Evolutionary conservation across 2,888 invertebrate genomes (phyloP).

Genomic region (Hypsopygia costalis): DNA sequence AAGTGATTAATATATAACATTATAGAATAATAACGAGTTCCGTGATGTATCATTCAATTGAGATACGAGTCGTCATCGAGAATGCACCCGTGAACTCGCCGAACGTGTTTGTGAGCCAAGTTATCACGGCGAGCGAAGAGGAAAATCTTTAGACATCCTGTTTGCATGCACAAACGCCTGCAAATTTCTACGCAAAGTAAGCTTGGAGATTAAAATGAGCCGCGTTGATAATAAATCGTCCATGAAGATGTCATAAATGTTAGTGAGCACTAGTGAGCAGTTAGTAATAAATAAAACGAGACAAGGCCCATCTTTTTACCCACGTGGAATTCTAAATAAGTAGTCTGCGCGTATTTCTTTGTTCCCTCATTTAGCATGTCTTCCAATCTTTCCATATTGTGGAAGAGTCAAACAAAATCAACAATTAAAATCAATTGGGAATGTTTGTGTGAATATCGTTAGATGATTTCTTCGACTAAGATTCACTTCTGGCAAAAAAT

Average conservation of each 20-base stretch:
- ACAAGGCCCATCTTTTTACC: constrained; percentile 13
- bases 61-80: constrained; percentile 3
- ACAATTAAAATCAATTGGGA: too few relatives aligned
- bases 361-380: background rate
- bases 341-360: constrained; percentile 1
- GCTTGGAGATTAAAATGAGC: constrained; percentile 32
- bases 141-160: constrained; percentile 65
- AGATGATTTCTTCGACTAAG: too few relatives aligned
- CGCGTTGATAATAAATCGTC: constrained; percentile 33
- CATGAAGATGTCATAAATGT: constrained; percentile 28
- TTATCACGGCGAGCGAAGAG: constrained; percentile 37
- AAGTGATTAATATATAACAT: too few relatives aligned
- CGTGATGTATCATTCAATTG: constrained; percentile 4
- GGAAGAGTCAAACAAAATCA: too few relatives aligned
- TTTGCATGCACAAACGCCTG: constrained; percentile 45
- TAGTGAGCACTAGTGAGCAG: constrained; percentile 8
- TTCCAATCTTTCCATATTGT: too few relatives aligned
- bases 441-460: too few relatives aligned
- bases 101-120: constrained; percentile 27
- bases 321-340: constrained; percentile 22
- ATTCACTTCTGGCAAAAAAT: too few relatives aligned
- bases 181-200: constrained; percentile 31
- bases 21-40: background rate
- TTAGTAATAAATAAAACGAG: constrained; percentile 11
- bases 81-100: constrained; percentile 29